Evolutionary conservation across 2,888 invertebrate species (phyloP).

Genomic region (Spodoptera picta): DNA sequence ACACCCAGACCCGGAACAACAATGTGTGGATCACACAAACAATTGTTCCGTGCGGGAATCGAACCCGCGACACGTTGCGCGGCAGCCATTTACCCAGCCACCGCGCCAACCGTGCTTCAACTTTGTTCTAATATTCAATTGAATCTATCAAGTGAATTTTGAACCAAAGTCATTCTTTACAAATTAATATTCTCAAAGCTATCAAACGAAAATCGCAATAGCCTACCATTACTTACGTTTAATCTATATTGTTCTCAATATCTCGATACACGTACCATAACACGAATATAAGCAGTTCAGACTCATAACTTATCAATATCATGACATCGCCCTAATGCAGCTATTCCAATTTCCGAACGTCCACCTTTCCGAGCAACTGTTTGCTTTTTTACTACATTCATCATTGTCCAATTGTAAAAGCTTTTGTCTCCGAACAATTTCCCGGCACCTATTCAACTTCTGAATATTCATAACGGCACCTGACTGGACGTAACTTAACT

Average conservation of each 20-base stretch:
- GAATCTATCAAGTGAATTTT: no score
- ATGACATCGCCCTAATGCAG: slow-evolving; percentile 77
- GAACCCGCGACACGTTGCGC: no score
- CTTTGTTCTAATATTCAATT: no score
- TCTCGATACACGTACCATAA: slow-evolving; percentile 53
- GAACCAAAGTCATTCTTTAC: no score
- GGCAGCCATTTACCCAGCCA: no score
- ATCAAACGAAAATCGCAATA: slow-evolving; percentile 55
- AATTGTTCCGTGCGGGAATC: no score
- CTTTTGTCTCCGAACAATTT: slow-evolving; percentile 71
- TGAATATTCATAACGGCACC: slow-evolving; percentile 70
- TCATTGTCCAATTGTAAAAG: slow-evolving; percentile 82
- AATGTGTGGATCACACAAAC: no score
- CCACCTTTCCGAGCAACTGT: slow-evolving; percentile 64
- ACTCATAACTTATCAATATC: slow-evolving; percentile 81
- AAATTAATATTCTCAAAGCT: slow-evolving; percentile 46
- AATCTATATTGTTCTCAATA: slow-evolving; percentile 61
- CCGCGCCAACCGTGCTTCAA: no score
- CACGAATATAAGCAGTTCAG: slow-evolving; percentile 58
- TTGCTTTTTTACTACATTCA: slow-evolving; percentile 82
- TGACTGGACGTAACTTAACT: slow-evolving; percentile 66
- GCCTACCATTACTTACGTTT: slow-evolving; percentile 52
- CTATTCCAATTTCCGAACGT: slow-evolving; percentile 85
- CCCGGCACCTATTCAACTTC: slow-evolving; percentile 58
- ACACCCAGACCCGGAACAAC: no score